Percentiles rank a stretch among this genome's conserved stretches.
phyloP scores from a whole-genome alignment of 1,140 invertebrate genomes.

The Tetragnatha versicolor region DNA sequence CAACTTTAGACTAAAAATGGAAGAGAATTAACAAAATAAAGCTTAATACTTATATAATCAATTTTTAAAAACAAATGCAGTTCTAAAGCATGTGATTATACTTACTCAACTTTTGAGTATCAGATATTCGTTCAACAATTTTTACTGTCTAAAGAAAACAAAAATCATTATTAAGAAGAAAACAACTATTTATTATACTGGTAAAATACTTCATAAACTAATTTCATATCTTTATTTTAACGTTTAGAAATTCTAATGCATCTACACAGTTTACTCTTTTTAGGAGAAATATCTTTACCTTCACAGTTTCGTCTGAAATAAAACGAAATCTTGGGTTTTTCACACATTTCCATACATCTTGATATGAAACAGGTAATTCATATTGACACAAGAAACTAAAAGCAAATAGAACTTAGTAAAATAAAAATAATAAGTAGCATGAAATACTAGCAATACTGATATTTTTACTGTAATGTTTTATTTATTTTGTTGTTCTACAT shows the following conservation, averaged over 20 bases:
- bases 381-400: constrained; percentile 36
- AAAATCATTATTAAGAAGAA: background rate
- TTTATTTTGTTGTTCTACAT: too few relatives aligned
- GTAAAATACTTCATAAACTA: background rate
- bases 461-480: too few relatives aligned
- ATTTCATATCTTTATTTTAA: too few relatives aligned
- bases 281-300: constrained; percentile 10
- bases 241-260: background rate
- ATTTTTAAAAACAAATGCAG: background rate
- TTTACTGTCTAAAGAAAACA: constrained; percentile 28
- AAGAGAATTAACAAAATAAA: background rate
- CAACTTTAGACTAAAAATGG: background rate
- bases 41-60: background rate
- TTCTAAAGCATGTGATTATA: background rate
- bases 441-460: too few relatives aligned
- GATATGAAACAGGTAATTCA: background rate
- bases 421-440: too few relatives aligned
- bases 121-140: constrained; percentile 39
- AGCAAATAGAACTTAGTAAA: background rate
- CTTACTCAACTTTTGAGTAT: constrained; percentile 42
- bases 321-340: constrained; percentile 47
- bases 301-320: constrained; percentile 49
- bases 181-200: background rate
- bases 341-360: constrained; percentile 39
- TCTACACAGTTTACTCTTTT: background rate